phyloP scores from a whole-genome alignment of 2,797 vertebrate genomes.

The Urophycis tenuis region DNA sequence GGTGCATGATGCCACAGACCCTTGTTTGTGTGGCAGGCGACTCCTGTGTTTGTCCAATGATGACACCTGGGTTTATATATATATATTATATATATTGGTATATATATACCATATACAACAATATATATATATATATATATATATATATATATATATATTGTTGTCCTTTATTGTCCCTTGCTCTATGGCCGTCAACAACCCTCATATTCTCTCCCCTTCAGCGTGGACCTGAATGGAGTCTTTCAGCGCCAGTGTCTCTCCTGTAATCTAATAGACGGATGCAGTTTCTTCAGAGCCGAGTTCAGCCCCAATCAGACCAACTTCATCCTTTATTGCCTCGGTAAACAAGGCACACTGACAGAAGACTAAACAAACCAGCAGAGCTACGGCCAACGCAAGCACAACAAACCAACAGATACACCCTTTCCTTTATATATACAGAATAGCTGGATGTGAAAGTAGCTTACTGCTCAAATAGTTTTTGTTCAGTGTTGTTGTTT shows the following conservation, averaged over 20 bases:
- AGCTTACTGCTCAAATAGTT: conserved; percentile 12
- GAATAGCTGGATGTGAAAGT: not conserved
- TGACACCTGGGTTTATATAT: no score
- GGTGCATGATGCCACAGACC: not conserved
- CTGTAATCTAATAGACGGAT: conserved; percentile 70
- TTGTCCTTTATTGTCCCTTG: not conserved
- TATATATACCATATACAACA: no score
- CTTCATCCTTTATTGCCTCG: conserved; percentile 75
- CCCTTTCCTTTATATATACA: not conserved
- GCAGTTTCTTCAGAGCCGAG: conserved; percentile 68
- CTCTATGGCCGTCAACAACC: conserved; percentile 26
- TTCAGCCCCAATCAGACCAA: conserved; percentile 75
- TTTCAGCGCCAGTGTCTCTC: conserved; percentile 74
- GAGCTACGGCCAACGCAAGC: not conserved
- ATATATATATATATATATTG: no score
- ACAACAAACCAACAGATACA: not conserved
- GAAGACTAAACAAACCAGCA: not conserved
- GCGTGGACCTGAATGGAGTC: conserved; percentile 70
- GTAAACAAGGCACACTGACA: conserved; percentile 47
- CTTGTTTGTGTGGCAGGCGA: not conserved
- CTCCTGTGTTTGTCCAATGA: not conserved
- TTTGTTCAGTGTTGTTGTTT: conserved; percentile 29
- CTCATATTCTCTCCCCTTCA: conserved; percentile 36
- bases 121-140: no score
- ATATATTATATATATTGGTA: no score